These are phyloP conservation scores for Saccostrea echinata DNA, from an alignment of 1,140 invertebrate species.

Conservation along the genomic window DNA sequence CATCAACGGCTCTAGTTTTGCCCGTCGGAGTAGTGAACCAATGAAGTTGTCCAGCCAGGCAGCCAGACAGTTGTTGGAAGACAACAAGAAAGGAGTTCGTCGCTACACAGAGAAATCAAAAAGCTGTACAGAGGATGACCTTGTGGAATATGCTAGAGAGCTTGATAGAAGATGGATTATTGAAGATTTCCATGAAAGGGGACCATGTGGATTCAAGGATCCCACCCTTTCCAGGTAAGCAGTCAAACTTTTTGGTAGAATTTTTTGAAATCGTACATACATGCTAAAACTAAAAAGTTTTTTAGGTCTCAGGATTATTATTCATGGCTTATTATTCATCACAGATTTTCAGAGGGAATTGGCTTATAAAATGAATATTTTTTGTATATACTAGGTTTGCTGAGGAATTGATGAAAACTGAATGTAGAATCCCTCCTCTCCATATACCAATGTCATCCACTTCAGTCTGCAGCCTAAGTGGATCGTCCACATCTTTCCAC, in stretches of 20 bases:
- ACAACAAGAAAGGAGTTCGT: slow-evolving; percentile 30
- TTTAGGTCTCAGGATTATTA: neutral
- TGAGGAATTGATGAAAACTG: slow-evolving; percentile 71
- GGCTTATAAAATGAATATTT: neutral
- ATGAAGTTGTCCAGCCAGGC: slow-evolving; percentile 66
- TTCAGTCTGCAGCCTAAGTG: slow-evolving; percentile 52
- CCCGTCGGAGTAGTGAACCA: slow-evolving; percentile 70
- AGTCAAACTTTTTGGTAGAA: neutral
- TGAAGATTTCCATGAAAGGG: slow-evolving; percentile 46
- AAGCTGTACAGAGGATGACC: slow-evolving; percentile 65
- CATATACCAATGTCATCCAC: slow-evolving; percentile 61
- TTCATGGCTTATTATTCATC: neutral
- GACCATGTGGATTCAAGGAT: slow-evolving; percentile 69
- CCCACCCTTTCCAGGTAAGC: slow-evolving; percentile 63
- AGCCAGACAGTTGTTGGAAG: slow-evolving; percentile 44
- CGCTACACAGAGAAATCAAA: slow-evolving; percentile 49
- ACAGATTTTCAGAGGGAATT: neutral
- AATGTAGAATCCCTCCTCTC: slow-evolving; percentile 67
- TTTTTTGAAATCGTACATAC: neutral
- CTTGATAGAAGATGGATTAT: slow-evolving; percentile 39
- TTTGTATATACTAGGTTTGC: slow-evolving; percentile 64
- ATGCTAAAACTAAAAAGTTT: neutral
- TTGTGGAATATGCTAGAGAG: slow-evolving; percentile 51
- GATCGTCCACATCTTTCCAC: slow-evolving; percentile 60
- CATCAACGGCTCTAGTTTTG: slow-evolving; percentile 61